Evolutionary conservation across 1,140 invertebrate species (phyloP).

Genomic region (Tachypleus tridentatus): DNA sequence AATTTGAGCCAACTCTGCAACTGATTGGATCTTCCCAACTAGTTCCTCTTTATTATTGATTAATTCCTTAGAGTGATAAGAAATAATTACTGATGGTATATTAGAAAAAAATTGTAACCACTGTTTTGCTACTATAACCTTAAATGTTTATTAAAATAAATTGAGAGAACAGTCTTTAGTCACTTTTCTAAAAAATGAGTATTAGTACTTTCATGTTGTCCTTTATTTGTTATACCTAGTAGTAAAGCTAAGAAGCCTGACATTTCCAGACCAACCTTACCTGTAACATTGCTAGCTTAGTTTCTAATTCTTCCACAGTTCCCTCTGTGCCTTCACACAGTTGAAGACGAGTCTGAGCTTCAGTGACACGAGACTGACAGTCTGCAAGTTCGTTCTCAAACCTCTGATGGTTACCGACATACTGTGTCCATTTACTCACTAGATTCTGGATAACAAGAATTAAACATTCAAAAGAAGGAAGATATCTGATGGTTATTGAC

Average conservation of each 20-base stretch:
- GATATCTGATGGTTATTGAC: conserved; percentile 64
- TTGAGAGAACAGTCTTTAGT: too few relatives aligned
- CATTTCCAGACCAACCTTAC: conserved; percentile 20
- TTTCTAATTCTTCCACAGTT: conserved; percentile 57
- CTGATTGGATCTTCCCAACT: conserved; percentile 66
- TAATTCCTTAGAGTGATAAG: conserved; percentile 50
- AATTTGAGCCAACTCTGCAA: conserved; percentile 76
- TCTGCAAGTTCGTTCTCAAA: conserved; percentile 67
- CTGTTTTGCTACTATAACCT: too few relatives aligned
- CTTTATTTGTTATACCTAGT: too few relatives aligned
- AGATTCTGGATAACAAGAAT: conserved; percentile 45
- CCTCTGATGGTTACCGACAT: conserved; percentile 76
- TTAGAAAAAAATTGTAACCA: too few relatives aligned
- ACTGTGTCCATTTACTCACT: conserved; percentile 79
- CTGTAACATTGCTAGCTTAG: conserved; percentile 62
- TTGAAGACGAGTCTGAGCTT: conserved; percentile 66
- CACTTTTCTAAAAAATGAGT: too few relatives aligned
- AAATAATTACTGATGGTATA: background rate
- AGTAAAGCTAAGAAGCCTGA: too few relatives aligned
- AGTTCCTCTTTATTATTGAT: conserved; percentile 81
- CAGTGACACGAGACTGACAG: conserved; percentile 69
- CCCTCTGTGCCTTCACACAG: conserved; percentile 46
- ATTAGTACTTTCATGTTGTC: too few relatives aligned
- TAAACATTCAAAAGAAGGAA: too few relatives aligned
- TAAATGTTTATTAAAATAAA: too few relatives aligned